Percentiles rank a stretch among this genome's conserved stretches.
These are phyloP conservation scores for Catocala sponsa DNA, from an alignment of 2,888 invertebrate species.

Conservation along the genomic window DNA sequence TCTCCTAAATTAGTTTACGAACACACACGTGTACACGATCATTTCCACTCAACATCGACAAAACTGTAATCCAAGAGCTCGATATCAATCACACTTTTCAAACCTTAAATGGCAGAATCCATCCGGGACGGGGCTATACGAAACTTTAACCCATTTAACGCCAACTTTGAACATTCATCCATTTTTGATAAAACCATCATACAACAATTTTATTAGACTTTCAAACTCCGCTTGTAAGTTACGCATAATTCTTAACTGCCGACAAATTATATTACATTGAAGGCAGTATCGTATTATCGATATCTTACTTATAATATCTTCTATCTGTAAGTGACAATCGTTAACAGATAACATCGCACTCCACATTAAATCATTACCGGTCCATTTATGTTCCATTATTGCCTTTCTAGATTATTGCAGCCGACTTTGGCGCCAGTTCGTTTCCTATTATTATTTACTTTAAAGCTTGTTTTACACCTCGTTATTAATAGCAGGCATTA, in stretches of 20 bases:
- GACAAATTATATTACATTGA: conserved; percentile 18
- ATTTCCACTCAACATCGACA: conserved; percentile 24
- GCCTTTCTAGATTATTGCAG: conserved; percentile 2
- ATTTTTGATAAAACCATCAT: conserved; percentile 52
- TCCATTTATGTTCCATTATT: conserved; percentile 25
- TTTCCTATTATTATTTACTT: conserved; percentile 24
- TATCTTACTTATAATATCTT: conserved; percentile 24
- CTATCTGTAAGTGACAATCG: conserved; percentile 28
- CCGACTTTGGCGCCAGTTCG: conserved; percentile 21
- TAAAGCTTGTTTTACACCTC: conserved; percentile 32
- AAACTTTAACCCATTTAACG: conserved; percentile 52
- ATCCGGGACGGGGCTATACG: conserved; percentile 45
- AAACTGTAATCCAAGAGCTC: conserved; percentile 49
- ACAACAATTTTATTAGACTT: conserved; percentile 31
- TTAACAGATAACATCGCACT: conserved; percentile 40
- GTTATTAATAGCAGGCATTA: conserved; percentile 19
- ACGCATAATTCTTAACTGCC: conserved; percentile 25
- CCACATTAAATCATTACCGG: conserved; percentile 27
- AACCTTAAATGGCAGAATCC: conserved; percentile 52
- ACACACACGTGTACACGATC: conserved; percentile 23
- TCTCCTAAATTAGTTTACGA: conserved; percentile 1
- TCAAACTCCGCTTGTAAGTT: conserved; percentile 20
- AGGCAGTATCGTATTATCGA: conserved; percentile 36
- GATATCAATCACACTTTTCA: conserved; percentile 55
- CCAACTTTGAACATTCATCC: conserved; percentile 49